Evolutionary conservation across 2,888 invertebrate genomes (phyloP).

Genomic region (Conus canariensis): DNA sequence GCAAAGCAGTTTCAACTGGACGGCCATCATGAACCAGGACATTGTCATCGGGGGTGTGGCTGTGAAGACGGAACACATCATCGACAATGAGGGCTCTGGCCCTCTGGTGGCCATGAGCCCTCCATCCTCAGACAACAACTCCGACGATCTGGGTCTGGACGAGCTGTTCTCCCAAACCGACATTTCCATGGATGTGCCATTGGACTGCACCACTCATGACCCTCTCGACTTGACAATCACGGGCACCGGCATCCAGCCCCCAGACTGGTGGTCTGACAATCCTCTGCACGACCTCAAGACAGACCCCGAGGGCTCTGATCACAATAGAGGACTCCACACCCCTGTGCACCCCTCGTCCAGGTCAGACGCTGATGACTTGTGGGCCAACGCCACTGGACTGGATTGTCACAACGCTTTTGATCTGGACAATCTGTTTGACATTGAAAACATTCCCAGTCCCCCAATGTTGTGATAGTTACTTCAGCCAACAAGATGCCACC

Average conservation of each 20-base stretch:
- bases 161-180: slow-evolving; percentile 68
- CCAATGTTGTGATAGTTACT: slow-evolving; percentile 29
- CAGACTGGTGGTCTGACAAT: slow-evolving; percentile 75
- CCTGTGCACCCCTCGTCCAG: slow-evolving; percentile 68
- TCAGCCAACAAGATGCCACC: too few species aligned
- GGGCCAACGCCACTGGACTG: slow-evolving; percentile 69
- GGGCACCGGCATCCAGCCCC: slow-evolving; percentile 74
- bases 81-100: slow-evolving; percentile 63
- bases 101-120: slow-evolving; percentile 73
- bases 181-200: slow-evolving; percentile 59
- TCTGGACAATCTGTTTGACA: slow-evolving; percentile 75
- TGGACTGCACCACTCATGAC: slow-evolving; percentile 65
- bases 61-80: slow-evolving; percentile 75
- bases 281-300: slow-evolving; percentile 51
- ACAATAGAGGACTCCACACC: slow-evolving; percentile 68
- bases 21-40: slow-evolving; percentile 75
- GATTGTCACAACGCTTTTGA: slow-evolving; percentile 67
- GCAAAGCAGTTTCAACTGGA: slow-evolving; percentile 76
- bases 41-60: slow-evolving; percentile 75
- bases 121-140: slow-evolving; percentile 73
- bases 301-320: slow-evolving; percentile 52
- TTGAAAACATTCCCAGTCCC: slow-evolving; percentile 71
- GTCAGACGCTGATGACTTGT: slow-evolving; percentile 66
- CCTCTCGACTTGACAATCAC: slow-evolving; percentile 76
- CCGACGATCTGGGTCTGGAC: slow-evolving; percentile 73